These are phyloP conservation scores for Callipepla squamata DNA, from an alignment of 2,113 vertebrate species.

Conservation along the genomic window DNA sequence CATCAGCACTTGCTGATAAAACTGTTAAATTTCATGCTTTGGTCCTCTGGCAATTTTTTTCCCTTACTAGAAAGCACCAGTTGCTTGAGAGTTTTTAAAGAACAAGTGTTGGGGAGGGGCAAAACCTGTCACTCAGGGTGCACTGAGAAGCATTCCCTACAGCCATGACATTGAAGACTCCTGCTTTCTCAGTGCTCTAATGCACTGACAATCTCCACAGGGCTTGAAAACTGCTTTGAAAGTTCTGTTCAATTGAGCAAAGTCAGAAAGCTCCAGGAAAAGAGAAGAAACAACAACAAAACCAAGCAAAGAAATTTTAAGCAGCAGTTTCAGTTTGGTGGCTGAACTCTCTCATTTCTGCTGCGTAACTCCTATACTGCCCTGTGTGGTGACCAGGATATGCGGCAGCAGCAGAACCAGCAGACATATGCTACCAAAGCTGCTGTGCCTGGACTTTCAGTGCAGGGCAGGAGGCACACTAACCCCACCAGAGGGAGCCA, in stretches of 20 bases:
- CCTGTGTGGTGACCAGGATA: not conserved
- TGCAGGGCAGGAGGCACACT: not conserved
- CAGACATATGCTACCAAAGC: fast-evolving
- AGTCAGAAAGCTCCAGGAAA: not conserved
- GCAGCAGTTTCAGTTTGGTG: not conserved
- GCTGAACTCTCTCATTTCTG: not conserved
- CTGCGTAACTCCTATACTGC: not conserved
- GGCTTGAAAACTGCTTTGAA: not conserved
- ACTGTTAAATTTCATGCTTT: not conserved
- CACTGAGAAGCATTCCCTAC: not conserved
- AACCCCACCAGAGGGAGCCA: not conserved
- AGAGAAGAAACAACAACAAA: not conserved
- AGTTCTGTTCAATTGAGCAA: not conserved
- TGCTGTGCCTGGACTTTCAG: not conserved
- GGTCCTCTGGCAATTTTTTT: not conserved
- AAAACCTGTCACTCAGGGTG: not conserved
- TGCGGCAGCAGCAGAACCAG: not conserved
- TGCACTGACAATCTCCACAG: not conserved
- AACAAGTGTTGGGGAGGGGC: not conserved
- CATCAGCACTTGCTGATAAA: not conserved
- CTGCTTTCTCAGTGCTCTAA: not conserved
- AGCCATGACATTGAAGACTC: not conserved
- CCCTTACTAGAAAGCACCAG: not conserved
- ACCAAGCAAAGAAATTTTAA: not conserved
- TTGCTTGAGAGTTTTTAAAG: not conserved